Percentiles rank a stretch among this genome's conserved stretches.
phyloP scores from a whole-genome alignment of 2,797 vertebrate genomes.

The Micromesistius poutassou region DNA sequence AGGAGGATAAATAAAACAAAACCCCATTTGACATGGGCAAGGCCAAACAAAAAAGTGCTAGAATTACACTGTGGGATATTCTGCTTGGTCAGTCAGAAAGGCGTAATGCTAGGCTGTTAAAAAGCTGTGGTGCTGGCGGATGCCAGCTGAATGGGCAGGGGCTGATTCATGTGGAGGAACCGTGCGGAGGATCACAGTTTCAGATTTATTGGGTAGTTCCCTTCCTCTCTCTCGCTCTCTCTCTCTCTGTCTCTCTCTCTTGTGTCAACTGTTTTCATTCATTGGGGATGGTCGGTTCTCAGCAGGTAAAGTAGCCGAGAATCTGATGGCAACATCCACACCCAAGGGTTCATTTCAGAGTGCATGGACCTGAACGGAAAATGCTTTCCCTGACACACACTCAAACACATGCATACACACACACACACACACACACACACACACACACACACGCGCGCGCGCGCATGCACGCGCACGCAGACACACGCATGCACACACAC shows the following conservation, averaged over 20 bases:
- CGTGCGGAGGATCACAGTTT: constrained; percentile 20
- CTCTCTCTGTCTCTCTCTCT: constrained; percentile 18
- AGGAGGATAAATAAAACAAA: constrained; percentile 43
- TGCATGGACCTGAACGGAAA: constrained; percentile 3
- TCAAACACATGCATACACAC: not conserved
- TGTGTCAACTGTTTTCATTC: not conserved
- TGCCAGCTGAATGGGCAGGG: constrained; percentile 33
- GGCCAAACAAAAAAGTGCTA: constrained; percentile 57
- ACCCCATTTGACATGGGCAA: constrained; percentile 57
- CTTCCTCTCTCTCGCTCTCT: constrained; percentile 41
- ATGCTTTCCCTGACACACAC: not conserved
- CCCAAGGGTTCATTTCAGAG: constrained; percentile 15
- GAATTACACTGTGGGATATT: constrained; percentile 44
- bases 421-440: not conserved
- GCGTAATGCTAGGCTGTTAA: constrained; percentile 53
- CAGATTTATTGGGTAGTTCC: constrained; percentile 47
- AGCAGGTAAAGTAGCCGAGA: constrained; percentile 7
- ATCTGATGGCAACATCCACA: constrained; percentile 18
- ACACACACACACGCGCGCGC: not conserved
- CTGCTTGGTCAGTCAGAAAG: constrained; percentile 43
- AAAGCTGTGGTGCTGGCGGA: constrained; percentile 32
- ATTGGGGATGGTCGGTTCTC: not conserved
- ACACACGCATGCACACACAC: too few relatives aligned
- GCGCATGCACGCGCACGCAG: not conserved
- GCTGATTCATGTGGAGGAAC: constrained; percentile 37